Conservation (phyloP, 2,888 invertebrate genomes). For the Andrena bicolor region DNA sequence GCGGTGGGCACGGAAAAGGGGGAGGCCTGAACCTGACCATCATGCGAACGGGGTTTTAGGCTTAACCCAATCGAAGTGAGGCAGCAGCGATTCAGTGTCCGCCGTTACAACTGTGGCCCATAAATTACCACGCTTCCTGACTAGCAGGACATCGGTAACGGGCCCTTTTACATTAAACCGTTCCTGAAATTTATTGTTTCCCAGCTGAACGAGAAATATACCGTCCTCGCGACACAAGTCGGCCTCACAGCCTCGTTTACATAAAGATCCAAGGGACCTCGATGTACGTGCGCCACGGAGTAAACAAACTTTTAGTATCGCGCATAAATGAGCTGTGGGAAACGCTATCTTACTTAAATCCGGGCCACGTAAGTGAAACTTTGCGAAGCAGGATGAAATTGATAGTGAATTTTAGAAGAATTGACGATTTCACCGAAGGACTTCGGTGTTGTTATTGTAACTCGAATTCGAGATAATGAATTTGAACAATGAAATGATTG, state of each 20-base stretch:
- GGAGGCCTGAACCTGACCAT: slow-evolving; percentile 72
- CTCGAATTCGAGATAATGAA: too few species aligned
- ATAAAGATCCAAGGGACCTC: slow-evolving; percentile 46
- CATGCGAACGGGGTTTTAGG: slow-evolving; percentile 65
- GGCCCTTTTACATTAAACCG: slow-evolving; percentile 42
- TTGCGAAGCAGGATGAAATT: background rate
- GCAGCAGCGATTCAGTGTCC: slow-evolving; percentile 72
- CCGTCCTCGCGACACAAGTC: slow-evolving; percentile 22
- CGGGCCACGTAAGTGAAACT: background rate
- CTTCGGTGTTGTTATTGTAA: background rate
- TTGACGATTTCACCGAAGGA: too few species aligned
- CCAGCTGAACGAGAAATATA: slow-evolving; percentile 69
- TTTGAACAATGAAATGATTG: too few species aligned
- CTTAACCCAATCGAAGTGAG: slow-evolving; percentile 78
- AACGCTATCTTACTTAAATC: slow-evolving; percentile 30
- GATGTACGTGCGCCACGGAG: slow-evolving; percentile 33
- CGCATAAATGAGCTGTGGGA: slow-evolving; percentile 16
- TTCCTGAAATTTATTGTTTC: slow-evolving; percentile 70
- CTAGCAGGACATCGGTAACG: slow-evolving; percentile 53
- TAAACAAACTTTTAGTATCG: slow-evolving; percentile 47
- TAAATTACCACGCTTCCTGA: slow-evolving; percentile 72
- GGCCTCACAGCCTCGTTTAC: slow-evolving; percentile 35
- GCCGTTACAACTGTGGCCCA: slow-evolving; percentile 59
- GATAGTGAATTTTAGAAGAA: too few species aligned
- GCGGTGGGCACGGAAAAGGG: slow-evolving; percentile 51